phyloP scores from a whole-genome alignment of 2,113 vertebrate species.

The Myxocyprinus asiaticus region DNA sequence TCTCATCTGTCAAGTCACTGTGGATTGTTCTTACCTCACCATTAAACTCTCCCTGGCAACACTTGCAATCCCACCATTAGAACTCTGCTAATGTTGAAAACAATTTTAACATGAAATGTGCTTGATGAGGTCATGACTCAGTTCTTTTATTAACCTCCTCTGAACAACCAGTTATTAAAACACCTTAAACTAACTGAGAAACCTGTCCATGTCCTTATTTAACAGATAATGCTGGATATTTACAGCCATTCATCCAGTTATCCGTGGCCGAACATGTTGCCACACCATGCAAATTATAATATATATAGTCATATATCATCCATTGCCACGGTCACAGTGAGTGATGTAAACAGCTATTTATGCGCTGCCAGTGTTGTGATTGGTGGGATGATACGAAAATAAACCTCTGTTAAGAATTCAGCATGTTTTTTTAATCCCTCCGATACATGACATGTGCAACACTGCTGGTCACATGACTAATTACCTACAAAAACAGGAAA shows the following conservation, averaged over 20 bases:
- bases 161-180: background rate
- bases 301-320: background rate
- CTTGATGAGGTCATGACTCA: too few species aligned
- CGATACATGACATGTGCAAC: background rate
- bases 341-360: background rate
- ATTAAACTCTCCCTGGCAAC: background rate
- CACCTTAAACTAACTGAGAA: background rate
- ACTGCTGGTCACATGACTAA: constrained; percentile 7
- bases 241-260: background rate
- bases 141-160: too few species aligned
- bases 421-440: background rate
- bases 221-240: background rate
- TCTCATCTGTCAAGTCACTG: background rate
- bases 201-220: background rate
- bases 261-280: background rate
- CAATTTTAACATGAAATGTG: too few species aligned
- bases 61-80: too few species aligned
- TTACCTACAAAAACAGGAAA: constrained; percentile 13
- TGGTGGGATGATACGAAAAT: background rate
- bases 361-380: background rate
- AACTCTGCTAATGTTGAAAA: too few species aligned
- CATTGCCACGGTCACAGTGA: constrained; percentile 1
- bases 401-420: background rate
- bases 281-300: background rate
- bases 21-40: constrained; percentile 1